Evolutionary conservation across 2,797 vertebrate genomes (phyloP).

Genomic region (Naso thynnoides): DNA sequence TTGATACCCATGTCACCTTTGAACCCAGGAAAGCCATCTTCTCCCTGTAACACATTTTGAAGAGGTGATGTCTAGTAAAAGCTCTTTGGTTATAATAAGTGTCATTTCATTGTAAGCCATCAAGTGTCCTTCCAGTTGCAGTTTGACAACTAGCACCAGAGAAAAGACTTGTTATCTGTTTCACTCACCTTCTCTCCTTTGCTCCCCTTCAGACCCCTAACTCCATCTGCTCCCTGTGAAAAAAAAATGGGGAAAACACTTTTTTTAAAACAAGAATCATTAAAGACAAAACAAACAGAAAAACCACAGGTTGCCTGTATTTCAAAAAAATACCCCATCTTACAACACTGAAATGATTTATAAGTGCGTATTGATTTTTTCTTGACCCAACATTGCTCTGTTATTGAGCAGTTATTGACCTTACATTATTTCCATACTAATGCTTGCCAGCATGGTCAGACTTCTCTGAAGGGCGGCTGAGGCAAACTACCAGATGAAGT

Average conservation of each 20-base stretch:
- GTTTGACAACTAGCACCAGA: slow-evolving; percentile 23
- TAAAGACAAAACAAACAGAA: neutral
- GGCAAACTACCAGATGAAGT: slow-evolving; percentile 23
- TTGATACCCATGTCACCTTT: slow-evolving; percentile 92
- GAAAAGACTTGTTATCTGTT: slow-evolving; percentile 11
- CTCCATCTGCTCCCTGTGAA: slow-evolving; percentile 92
- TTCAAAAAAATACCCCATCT: slow-evolving; percentile 15
- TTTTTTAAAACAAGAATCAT: slow-evolving; percentile 8
- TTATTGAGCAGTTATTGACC: slow-evolving; percentile 56
- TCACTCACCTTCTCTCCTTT: slow-evolving; percentile 93
- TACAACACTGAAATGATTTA: slow-evolving; percentile 46
- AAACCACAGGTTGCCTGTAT: neutral
- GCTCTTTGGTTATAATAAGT: slow-evolving; percentile 30
- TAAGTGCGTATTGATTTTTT: slow-evolving; percentile 58
- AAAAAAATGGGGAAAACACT: neutral
- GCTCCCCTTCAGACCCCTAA: slow-evolving; percentile 91
- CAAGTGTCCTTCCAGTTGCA: slow-evolving; percentile 26
- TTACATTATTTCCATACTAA: slow-evolving; percentile 51
- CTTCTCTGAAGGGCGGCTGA: slow-evolving; percentile 8
- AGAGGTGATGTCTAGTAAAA: slow-evolving; percentile 40
- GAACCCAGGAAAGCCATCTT: slow-evolving; percentile 92
- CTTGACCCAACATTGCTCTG: slow-evolving; percentile 48
- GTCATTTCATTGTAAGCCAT: slow-evolving; percentile 22
- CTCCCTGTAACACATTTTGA: slow-evolving; percentile 83
- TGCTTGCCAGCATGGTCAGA: slow-evolving; percentile 17